Base-by-base conservation (phyloP, 2,797 vertebrate genomes). In the Podargus strigoides region DNA sequence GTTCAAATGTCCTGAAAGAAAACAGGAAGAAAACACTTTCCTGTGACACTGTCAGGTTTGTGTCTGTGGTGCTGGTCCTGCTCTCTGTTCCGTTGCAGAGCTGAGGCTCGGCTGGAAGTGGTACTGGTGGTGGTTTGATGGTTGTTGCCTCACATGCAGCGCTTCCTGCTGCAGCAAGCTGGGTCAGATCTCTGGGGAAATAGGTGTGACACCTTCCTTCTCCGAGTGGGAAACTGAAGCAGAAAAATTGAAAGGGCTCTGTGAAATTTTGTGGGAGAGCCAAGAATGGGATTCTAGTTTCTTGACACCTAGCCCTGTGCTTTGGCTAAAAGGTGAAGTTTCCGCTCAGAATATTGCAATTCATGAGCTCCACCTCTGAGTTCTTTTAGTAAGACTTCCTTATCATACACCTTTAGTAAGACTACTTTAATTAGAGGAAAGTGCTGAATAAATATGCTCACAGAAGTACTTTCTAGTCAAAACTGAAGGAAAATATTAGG, bases 51-150 rank as follows among this genome's bases (percentile, higher is more conserved):
- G 5, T 20, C 3, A 4, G 27, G 11, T n/a, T 23, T 36, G 32
- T 17, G 59, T 49, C 4, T 6, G 15, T 19, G 53, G 17, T n/a
- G 39, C 46, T 36, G 41, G 32, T 24, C 67, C 47, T 37, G 42
- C 60, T 0, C 3, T 14, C 39, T 42, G 52, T 30, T 72, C 39
- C 0, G 1, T 32, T 18, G 8, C 11, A 11, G 37, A 7, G 46
- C 66, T 1, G 5, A 30, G 50, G 32, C 42, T n/a, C n/a, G n/a
- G n/a, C n/a, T n/a, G n/a, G 41, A 9, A 2, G 42, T 2, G 28
- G 10, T 3, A 4, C 21, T 10, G 12, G n/a, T 22, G 14, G 49
- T 2, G 22, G 13, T 34, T 14, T 6, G 32, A 4, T 22, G 34
- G 7, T 13, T 3, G 27, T 10, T 36, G 4, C 64, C 52, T 52